Conservation (phyloP, 2,113 vertebrate species). For the Gallinago jamesoni region DNA sequence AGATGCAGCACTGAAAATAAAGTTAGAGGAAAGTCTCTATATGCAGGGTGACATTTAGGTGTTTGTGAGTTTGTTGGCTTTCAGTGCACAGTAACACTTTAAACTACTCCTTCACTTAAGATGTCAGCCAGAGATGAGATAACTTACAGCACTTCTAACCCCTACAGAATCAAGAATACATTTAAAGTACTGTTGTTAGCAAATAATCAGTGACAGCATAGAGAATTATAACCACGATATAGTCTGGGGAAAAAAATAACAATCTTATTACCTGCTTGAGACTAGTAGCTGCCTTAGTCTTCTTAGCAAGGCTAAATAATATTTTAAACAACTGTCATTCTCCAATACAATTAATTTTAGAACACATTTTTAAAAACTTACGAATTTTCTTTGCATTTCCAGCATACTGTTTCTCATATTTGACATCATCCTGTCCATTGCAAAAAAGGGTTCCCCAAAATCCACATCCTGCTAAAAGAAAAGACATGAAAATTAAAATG, state of each 20-base stretch:
- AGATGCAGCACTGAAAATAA: not conserved
- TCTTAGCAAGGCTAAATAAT: not conserved
- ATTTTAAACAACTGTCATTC: not conserved
- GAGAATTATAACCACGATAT: not conserved
- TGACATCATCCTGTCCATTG: conserved; percentile 87
- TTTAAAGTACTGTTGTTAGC: not conserved
- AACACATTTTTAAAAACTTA: conserved; percentile 70
- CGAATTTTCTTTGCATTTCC: conserved; percentile 84
- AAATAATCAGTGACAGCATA: not conserved
- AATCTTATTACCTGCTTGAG: not conserved
- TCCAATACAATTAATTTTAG: not conserved
- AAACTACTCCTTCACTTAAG: not conserved
- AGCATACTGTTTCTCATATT: conserved; percentile 85
- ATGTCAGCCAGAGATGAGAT: not conserved
- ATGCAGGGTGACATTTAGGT: not conserved
- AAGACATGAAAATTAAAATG: not conserved
- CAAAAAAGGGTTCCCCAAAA: conserved; percentile 79
- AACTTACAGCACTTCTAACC: not conserved
- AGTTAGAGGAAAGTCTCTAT: not conserved
- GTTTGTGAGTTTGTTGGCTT: not conserved
- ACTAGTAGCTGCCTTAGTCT: not conserved
- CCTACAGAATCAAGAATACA: not conserved
- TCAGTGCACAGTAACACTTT: not conserved
- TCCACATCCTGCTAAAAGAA: conserved; percentile 72
- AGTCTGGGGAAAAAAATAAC: accelerated